Evolutionary conservation across 2,113 vertebrate species (phyloP).

Genomic region (Todiramphus saurophagus): DNA sequence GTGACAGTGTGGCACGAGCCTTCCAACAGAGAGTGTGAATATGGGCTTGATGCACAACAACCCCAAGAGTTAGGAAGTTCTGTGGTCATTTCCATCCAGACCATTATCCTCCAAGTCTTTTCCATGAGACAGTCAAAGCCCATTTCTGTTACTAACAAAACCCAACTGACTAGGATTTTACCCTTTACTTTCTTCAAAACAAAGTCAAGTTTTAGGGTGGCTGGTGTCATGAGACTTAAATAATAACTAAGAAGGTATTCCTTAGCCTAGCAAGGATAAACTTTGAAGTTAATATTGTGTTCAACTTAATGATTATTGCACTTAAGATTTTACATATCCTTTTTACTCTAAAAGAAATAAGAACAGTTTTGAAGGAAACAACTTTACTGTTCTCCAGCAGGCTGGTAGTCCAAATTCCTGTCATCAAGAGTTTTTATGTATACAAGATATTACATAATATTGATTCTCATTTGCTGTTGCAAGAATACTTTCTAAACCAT

Average conservation of each 20-base stretch:
- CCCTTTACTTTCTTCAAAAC: not conserved
- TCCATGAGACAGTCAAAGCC: not conserved
- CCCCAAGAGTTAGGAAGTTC: not conserved
- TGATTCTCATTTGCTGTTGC: conserved; percentile 14
- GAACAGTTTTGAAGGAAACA: not conserved
- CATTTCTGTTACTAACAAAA: not conserved
- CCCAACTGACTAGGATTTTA: not conserved
- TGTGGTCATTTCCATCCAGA: not conserved
- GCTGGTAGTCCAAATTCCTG: not conserved
- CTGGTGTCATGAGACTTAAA: not conserved
- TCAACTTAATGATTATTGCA: not conserved
- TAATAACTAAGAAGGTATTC: not conserved
- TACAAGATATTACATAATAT: not conserved
- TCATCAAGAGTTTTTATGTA: conserved; percentile 20
- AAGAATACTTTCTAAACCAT: conserved; percentile 28
- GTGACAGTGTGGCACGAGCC: no score
- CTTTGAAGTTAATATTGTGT: not conserved
- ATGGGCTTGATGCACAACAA: not conserved
- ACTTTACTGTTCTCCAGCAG: not conserved
- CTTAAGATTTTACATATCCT: not conserved
- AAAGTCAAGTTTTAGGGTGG: not conserved
- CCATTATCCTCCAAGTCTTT: not conserved
- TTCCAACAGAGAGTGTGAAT: not conserved
- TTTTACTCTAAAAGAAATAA: not conserved
- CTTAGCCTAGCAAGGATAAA: not conserved